Evolutionary conservation across 2,113 vertebrate genomes (phyloP).

Genomic region (Dasyurus viverrinus): DNA sequence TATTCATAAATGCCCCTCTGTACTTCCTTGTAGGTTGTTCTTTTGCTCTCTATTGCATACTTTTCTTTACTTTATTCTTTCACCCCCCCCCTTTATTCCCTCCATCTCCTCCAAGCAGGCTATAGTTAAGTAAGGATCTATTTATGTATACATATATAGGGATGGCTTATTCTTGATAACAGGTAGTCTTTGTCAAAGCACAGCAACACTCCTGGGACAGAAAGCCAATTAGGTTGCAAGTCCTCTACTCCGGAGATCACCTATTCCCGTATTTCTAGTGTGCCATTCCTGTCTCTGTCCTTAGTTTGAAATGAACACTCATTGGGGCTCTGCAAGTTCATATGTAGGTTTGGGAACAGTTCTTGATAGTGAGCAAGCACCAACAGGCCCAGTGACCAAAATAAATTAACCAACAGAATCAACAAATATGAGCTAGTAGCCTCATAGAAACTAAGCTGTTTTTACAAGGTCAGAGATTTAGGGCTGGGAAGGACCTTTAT

Average conservation of each 20-base stretch:
- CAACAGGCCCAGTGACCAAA: neutral
- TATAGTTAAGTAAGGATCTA: too few relatives aligned
- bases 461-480: neutral
- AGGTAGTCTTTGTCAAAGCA: neutral
- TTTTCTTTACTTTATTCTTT: too few relatives aligned
- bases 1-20: too few relatives aligned
- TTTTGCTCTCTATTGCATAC: too few relatives aligned
- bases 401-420: neutral
- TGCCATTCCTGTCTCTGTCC: neutral
- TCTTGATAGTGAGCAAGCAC: neutral
- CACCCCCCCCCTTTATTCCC: too few relatives aligned
- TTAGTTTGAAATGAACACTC: neutral
- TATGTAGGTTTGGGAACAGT: neutral
- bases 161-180: neutral
- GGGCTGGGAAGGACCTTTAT: neutral
- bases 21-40: too few relatives aligned
- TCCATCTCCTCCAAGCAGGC: too few relatives aligned
- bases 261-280: neutral
- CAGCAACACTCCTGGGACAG: neutral
- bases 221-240: neutral
- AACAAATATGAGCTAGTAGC: neutral
- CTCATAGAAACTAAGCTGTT: neutral
- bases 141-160: neutral
- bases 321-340: neutral
- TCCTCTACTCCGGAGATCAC: neutral